Base-by-base conservation (phyloP, 2,888 invertebrate species). In the Yponomeuta cagnagella region DNA sequence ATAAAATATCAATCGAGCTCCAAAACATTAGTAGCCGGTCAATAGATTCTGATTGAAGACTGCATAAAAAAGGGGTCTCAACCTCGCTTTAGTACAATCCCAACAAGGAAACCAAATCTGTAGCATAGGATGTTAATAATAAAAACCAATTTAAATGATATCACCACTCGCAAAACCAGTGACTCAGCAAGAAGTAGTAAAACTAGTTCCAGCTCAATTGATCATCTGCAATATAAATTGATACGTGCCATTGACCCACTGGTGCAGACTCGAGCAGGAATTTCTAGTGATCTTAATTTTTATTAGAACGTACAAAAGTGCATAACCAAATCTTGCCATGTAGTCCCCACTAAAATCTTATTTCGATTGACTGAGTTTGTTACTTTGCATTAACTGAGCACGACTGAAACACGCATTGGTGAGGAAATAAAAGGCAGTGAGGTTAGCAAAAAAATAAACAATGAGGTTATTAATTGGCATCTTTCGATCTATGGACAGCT, bases 241-340 rank as follows among this genome's bases (percentile, higher is more conserved):
- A 79, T 64, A 43, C 63, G 79, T 83, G 86, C 80, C 82, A 85
- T 83, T 88, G 87, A 85, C 87, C 88, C 78, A 88, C 84, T 79
- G 74, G 71, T 4, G 52, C 15, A 15, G 15, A 15, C 1, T 58
- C 15, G 12, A 58, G 52, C 12, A 58, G 15, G 15, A 15, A 15
- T 58, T 58, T 58, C 12, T 15, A 58, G 52, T 58, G 15, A 58
- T 15, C 52, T 58, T 15, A 15, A 58, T 58, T 12, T 58, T 15
- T 2, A 58, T 15, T 5, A 1, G 52, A 58, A 15, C 5, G 52
- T 58, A 1, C 15, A 3, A 15, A 12, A 58, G 15, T 58, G 15
- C 15, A 15, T 58, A 9, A 58, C 52, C 52, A 58, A 43, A 43
- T 43, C 5, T 5, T 8, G 43, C 43, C 6, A 4, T 43, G 43